Percentiles rank a stretch among this genome's conserved stretches.
phyloP scores from a whole-genome alignment of 2,113 vertebrate genomes.

The Cynopterus brachyotis region DNA sequence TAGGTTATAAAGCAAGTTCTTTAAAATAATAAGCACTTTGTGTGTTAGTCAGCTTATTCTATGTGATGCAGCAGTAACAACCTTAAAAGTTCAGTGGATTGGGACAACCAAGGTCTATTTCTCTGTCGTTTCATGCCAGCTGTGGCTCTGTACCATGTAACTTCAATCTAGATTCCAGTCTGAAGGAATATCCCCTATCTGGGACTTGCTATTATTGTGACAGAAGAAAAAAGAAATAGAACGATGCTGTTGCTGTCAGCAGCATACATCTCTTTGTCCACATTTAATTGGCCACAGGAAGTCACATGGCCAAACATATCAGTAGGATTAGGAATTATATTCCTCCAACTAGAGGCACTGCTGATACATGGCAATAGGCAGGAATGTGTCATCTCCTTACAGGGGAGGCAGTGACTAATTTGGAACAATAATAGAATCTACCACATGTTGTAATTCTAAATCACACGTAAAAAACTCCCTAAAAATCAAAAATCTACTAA shows the following conservation, averaged over 20 bases:
- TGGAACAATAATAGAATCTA: background rate
- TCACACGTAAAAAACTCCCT: background rate
- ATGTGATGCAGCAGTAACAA: no score
- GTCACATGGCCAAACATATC: background rate
- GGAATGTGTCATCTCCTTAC: background rate
- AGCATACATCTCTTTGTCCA: background rate
- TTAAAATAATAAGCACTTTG: background rate
- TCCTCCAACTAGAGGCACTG: background rate
- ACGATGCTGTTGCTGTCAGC: background rate
- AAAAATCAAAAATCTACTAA: background rate
- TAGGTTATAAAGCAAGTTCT: background rate
- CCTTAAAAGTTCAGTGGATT: background rate
- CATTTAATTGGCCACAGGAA: background rate
- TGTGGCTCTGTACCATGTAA: background rate
- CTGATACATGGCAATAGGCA: background rate
- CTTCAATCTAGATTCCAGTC: background rate
- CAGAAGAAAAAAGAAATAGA: background rate
- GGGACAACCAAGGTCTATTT: background rate
- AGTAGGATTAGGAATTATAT: background rate
- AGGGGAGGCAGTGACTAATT: background rate
- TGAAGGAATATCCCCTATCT: background rate
- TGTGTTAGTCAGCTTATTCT: background rate
- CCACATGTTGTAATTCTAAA: background rate
- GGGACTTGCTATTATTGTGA: background rate
- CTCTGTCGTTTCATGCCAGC: background rate